Percentiles rank a stretch among this genome's conserved stretches.
Conservation (phyloP, 2,888 invertebrate genomes). For the Mylabris sibirica region DNA sequence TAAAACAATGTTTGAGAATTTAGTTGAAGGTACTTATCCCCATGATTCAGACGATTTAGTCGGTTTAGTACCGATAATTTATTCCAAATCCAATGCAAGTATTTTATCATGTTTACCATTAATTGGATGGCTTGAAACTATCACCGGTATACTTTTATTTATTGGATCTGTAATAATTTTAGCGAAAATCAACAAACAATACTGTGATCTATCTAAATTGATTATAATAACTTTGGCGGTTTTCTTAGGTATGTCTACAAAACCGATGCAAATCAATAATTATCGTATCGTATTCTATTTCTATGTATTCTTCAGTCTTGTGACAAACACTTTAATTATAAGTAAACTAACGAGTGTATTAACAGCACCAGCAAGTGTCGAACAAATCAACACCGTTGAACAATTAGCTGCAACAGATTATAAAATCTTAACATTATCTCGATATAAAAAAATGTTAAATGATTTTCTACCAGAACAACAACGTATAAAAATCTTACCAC, state of each 20-base stretch:
- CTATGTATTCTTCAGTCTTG: conserved; percentile 32
- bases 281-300: conserved; percentile 22
- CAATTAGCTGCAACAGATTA: conserved; percentile 35
- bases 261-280: conserved; percentile 9
- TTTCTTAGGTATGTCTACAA: conserved; percentile 19
- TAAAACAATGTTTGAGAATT: conserved; percentile 32
- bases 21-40: conserved; percentile 38
- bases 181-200: neutral
- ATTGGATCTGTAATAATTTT: conserved; percentile 13
- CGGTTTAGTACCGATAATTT: conserved; percentile 32
- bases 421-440: conserved; percentile 34
- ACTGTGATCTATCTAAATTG: neutral
- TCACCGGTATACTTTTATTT: conserved; percentile 17
- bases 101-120: conserved; percentile 19
- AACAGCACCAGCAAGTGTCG: conserved; percentile 24
- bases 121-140: conserved; percentile 26
- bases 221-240: conserved; percentile 15
- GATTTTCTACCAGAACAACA: conserved; percentile 20
- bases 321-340: conserved; percentile 30
- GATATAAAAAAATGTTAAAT: conserved; percentile 35
- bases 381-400: conserved; percentile 37
- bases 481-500: conserved; percentile 26
- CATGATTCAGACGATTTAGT: conserved; percentile 38
- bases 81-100: conserved; percentile 8
- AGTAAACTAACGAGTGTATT: conserved; percentile 37